Evolutionary conservation across 92 coral and sea anemone genomes (phyloP).

Genomic region (Ricordea florida): DNA sequence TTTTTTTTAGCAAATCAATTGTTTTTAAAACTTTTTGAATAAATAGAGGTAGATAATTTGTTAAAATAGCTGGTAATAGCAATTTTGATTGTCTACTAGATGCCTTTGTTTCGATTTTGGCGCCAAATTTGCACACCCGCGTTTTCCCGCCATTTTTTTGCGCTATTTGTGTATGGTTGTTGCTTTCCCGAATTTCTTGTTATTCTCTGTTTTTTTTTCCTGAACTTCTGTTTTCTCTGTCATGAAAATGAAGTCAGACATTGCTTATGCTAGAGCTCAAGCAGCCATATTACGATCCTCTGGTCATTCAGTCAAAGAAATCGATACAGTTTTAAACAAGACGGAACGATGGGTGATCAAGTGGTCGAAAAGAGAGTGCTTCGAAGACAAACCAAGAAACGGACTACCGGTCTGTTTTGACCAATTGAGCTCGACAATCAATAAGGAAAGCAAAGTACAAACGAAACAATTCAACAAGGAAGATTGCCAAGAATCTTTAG

Average conservation of each 20-base stretch:
- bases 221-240: neutral
- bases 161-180: no score
- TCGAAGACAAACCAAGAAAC: neutral
- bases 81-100: neutral
- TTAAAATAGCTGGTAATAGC: neutral
- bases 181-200: no score
- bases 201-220: neutral
- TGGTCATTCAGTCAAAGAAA: neutral
- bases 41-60: neutral
- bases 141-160: neutral
- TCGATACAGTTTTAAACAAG: no score
- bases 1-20: neutral
- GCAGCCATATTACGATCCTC: neutral
- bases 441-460: slow-evolving; percentile 3
- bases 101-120: neutral
- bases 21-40: neutral
- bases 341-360: neutral
- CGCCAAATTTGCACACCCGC: neutral
- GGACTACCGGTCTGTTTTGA: neutral
- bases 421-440: slow-evolving; percentile 20
- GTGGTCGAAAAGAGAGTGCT: neutral
- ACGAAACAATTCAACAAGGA: slow-evolving; percentile 9
- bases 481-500: slow-evolving; percentile 18
- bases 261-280: slow-evolving; percentile 13
- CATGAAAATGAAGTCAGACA: neutral